Conservation (phyloP, 2,113 vertebrate species). For the Barnardius zonarius region DNA sequence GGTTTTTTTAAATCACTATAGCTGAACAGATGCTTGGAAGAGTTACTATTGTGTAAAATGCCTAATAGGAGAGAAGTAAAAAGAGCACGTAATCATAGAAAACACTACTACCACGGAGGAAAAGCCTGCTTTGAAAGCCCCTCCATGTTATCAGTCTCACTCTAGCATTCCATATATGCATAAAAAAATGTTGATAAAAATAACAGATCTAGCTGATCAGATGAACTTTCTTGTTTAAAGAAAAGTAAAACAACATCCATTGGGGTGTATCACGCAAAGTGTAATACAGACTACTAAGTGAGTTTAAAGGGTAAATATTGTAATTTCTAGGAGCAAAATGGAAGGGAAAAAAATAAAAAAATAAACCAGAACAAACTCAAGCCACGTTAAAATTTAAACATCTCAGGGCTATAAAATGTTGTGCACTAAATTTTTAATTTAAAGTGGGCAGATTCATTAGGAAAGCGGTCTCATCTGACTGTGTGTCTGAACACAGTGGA, state of each 20-base stretch:
- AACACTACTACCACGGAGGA: background rate
- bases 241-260: background rate
- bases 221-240: background rate
- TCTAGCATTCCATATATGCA: background rate
- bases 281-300: background rate
- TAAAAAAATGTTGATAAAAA: background rate
- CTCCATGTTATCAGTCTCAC: background rate
- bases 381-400: conserved; percentile 53
- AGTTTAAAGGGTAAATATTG: conserved; percentile 14
- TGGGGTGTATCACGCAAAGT: background rate
- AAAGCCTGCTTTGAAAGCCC: background rate
- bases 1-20: background rate
- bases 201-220: background rate
- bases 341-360: background rate
- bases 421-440: conserved; percentile 53
- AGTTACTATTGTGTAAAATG: background rate
- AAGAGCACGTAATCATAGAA: background rate
- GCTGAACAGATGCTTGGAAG: background rate
- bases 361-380: background rate
- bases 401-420: background rate
- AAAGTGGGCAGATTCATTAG: conserved; percentile 1
- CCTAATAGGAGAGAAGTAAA: background rate
- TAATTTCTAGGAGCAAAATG: conserved; percentile 1
- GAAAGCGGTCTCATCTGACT: conserved; percentile 23
- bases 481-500: background rate